Evolutionary conservation across 2,888 invertebrate species (phyloP).

Genomic region (Morpho deidamia): DNA sequence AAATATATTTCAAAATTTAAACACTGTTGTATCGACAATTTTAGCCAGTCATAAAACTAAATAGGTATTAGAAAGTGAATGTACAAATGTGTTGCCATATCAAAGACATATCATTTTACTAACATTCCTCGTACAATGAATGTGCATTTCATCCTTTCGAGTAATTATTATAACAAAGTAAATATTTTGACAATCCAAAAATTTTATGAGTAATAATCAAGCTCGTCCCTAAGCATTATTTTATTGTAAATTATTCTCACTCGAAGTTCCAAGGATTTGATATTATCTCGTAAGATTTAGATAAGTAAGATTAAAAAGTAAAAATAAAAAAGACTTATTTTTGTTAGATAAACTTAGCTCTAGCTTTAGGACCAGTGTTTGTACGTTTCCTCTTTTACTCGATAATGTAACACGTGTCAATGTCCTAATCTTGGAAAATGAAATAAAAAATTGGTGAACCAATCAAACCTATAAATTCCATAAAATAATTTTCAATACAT

Average conservation of each 20-base stretch:
- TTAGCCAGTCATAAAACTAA: not conserved
- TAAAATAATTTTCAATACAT: too few relatives aligned
- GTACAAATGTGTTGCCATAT: constrained; percentile 53
- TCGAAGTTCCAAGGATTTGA: constrained; percentile 61
- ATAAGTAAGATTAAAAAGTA: constrained; percentile 36
- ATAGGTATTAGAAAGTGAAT: constrained; percentile 1
- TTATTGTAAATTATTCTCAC: constrained; percentile 29
- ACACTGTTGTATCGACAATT: not conserved
- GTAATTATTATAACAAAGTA: not conserved
- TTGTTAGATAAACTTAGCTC: constrained; percentile 38
- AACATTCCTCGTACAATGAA: constrained; percentile 52
- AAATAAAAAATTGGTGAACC: too few relatives aligned
- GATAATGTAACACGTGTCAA: too few relatives aligned
- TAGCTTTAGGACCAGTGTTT: constrained; percentile 29
- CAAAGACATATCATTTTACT: constrained; percentile 64
- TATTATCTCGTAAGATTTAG: constrained; percentile 42
- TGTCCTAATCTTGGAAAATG: too few relatives aligned
- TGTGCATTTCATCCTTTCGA: constrained; percentile 26
- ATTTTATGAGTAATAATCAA: not conserved
- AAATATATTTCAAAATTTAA: not conserved
- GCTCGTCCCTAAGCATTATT: constrained; percentile 21
- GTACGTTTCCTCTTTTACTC: not conserved
- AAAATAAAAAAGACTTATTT: constrained; percentile 67
- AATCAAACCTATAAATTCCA: too few relatives aligned
- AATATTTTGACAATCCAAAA: not conserved